Evolutionary conservation across 1,140 invertebrate genomes (phyloP), one percentile per base, ranked within the genome.

Genomic region (Drosophila setifemur): DNA sequence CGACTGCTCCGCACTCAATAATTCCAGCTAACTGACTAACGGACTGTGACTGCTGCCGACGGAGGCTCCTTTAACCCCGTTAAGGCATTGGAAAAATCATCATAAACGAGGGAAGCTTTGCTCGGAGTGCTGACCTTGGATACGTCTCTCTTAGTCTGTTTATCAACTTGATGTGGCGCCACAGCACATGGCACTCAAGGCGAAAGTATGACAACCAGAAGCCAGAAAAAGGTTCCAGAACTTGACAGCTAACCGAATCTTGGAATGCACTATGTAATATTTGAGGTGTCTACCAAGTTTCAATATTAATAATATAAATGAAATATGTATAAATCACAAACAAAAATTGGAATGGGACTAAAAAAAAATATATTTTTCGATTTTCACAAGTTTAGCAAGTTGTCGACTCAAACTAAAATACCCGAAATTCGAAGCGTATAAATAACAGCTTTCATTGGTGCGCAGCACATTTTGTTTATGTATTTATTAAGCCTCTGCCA

Each of bases 401-500:
- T n/a, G n/a, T n/a, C n/a, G n/a, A n/a, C n/a, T n/a, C n/a, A n/a
- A 39, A 19, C 3, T 16, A 5, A 21, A 14, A 3, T 28, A 28
- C 3, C 11, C 23, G 21, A 23, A 5, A 5, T 9, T 4, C 0
- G 23, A 7, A 21, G 29, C 6, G 48, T 26, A 50, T 49, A 44
- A 16, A 12, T 18, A 4, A 44, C 35, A 39, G 9, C 5, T 9
- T 31, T 39, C n/a, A 2, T 9, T 21, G 14, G 25, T 9, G 8
- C 11, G 12, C 16, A 8, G 14, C 42, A 57, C 35, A 58, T 72
- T 43, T 29, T 25, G 25, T 63, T 64, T 68, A 69, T 83, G 68
- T 83, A 58, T 83, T 78, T 73, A 83, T 73, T 82, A 78, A 73
- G 78, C 68, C 35, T 55, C 31, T 28, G 26, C 11, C 33, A 29